phyloP scores from a whole-genome alignment of 2,113 vertebrate genomes.

The Hemichromis elongatus region DNA sequence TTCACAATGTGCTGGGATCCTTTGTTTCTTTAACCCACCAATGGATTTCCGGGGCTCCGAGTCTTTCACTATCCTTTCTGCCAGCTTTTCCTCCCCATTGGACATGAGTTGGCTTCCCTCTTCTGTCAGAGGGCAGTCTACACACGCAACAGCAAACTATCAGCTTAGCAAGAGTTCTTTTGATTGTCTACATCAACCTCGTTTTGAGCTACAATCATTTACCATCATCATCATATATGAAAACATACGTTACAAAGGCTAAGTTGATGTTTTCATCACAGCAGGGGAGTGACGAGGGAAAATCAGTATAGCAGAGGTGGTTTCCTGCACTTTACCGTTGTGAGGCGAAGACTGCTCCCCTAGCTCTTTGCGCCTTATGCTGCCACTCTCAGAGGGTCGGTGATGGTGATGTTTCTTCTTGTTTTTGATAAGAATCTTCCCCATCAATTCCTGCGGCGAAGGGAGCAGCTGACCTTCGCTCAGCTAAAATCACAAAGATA shows the following conservation, averaged over 20 bases:
- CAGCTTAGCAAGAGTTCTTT: background rate
- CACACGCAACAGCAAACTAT: background rate
- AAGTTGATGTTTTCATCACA: background rate
- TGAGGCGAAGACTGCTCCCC: constrained; percentile 68
- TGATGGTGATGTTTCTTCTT: constrained; percentile 81
- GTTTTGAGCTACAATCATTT: background rate
- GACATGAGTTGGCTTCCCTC: constrained; percentile 72
- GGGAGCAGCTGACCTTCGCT: constrained; percentile 74
- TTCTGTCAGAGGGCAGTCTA: constrained; percentile 75
- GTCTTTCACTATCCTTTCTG: constrained; percentile 71
- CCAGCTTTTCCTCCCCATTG: constrained; percentile 79
- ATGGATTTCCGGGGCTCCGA: constrained; percentile 79
- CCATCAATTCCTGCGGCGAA: constrained; percentile 83
- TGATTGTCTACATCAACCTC: background rate
- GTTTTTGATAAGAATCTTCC: constrained; percentile 91
- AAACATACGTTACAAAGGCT: background rate
- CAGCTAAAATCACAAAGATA: constrained; percentile 62
- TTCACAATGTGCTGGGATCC: background rate
- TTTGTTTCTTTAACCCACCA: constrained; percentile 54
- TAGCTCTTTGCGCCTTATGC: constrained; percentile 72
- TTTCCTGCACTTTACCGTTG: constrained; percentile 54
- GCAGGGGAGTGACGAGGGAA: background rate
- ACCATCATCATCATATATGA: background rate
- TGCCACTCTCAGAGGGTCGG: constrained; percentile 53
- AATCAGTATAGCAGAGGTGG: background rate